Evolutionary conservation across 1,140 invertebrate species (phyloP).

Genomic region (Calliphora vicina): DNA sequence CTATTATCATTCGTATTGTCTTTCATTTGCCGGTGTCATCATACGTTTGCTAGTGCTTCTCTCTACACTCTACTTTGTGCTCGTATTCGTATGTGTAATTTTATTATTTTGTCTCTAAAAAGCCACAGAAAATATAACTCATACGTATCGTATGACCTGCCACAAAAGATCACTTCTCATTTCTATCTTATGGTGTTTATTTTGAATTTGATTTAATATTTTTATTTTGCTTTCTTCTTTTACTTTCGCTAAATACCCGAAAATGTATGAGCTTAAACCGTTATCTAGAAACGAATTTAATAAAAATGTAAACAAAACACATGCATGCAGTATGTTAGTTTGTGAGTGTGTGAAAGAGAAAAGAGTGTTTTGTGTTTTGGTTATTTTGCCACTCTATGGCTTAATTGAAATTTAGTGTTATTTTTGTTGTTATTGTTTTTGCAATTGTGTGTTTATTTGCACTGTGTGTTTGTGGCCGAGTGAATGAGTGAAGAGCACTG

Average conservation of each 20-base stretch:
- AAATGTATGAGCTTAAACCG: neutral
- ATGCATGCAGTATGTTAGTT: no score
- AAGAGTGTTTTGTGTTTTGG: neutral
- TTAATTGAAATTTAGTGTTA: conserved; percentile 31
- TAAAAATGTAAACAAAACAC: no score
- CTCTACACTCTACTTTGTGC: neutral
- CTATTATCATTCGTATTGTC: neutral
- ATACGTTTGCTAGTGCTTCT: neutral
- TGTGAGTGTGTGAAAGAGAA: neutral
- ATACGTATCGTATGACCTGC: conserved; percentile 4
- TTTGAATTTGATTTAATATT: no score
- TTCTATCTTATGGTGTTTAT: no score
- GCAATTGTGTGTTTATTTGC: neutral
- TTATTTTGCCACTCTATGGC: neutral
- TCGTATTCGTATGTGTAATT: no score
- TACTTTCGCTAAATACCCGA: neutral
- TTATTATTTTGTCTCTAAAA: neutral
- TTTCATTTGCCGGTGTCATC: neutral
- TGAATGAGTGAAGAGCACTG: no score
- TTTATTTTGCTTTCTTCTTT: neutral
- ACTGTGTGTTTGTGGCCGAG: neutral
- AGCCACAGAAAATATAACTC: neutral
- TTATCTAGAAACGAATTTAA: neutral
- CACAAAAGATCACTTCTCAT: neutral
- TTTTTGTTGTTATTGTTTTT: conserved; percentile 5